Percentiles rank a stretch among this genome's conserved stretches.
Evolutionary conservation across 2,888 invertebrate species (phyloP).

Genomic region (Leptura quadrifasciata): DNA sequence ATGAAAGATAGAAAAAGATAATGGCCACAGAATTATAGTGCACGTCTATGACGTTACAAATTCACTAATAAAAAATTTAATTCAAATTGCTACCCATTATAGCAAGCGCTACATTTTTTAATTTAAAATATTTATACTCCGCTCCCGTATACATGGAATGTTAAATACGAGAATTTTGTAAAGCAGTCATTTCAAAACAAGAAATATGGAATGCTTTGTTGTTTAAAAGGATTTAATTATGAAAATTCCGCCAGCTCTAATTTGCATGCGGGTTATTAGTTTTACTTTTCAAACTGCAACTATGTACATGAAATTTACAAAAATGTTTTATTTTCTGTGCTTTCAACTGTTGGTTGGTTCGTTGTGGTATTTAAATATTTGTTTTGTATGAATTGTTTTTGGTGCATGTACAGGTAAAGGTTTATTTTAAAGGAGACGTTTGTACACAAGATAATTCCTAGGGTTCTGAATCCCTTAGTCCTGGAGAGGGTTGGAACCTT

Average conservation of each 20-base stretch:
- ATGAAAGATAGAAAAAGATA: not conserved
- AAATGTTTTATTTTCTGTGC: not conserved
- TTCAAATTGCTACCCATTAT: constrained; percentile 21
- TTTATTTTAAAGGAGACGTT: no score
- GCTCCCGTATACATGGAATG: constrained; percentile 57
- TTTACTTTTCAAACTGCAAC: constrained; percentile 20
- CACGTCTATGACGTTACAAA: not conserved
- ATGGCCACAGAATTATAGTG: not conserved
- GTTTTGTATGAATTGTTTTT: not conserved
- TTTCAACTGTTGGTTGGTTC: not conserved
- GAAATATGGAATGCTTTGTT: constrained; percentile 56
- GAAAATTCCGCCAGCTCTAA: constrained; percentile 53
- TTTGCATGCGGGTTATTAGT: constrained; percentile 36
- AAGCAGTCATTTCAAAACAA: constrained; percentile 41
- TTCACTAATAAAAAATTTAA: constrained; percentile 13
- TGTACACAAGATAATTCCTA: no score
- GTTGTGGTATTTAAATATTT: not conserved
- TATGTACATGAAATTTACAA: not conserved
- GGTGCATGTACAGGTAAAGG: not conserved
- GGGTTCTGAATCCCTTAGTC: no score
- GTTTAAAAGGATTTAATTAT: constrained; percentile 57
- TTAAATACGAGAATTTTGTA: constrained; percentile 48
- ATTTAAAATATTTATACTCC: constrained; percentile 49
- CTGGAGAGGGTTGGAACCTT: no score
- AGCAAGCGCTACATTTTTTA: constrained; percentile 24